These are phyloP conservation scores for Euura saliciscinereae DNA, from an alignment of 1,140 invertebrate species.

Conservation along the genomic window DNA sequence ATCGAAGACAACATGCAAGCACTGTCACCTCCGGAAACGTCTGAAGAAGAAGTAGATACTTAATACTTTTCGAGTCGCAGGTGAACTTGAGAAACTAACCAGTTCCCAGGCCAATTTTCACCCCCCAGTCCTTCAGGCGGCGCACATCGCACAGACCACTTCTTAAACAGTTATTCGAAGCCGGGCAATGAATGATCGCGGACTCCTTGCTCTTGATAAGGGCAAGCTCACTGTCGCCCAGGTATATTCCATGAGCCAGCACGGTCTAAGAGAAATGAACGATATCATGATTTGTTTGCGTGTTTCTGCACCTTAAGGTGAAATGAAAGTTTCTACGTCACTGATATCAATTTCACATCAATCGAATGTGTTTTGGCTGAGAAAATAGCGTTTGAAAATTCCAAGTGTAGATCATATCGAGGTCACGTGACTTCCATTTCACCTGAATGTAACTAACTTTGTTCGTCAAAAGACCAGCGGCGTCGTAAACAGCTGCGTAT, in stretches of 20 bases:
- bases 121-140: constrained; percentile 64
- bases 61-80: too few species aligned
- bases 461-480: constrained; percentile 72
- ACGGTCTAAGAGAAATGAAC: constrained; percentile 63
- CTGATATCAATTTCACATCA: too few species aligned
- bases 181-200: constrained; percentile 84
- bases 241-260: constrained; percentile 83
- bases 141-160: constrained; percentile 85
- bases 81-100: constrained; percentile 58
- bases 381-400: too few species aligned
- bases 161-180: constrained; percentile 82
- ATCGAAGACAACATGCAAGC: constrained; percentile 80
- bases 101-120: constrained; percentile 86
- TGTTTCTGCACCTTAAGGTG: too few species aligned
- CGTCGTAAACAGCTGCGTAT: constrained; percentile 81
- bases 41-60: constrained; percentile 54
- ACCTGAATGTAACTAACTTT: constrained; percentile 64
- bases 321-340: too few species aligned
- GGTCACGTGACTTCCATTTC: too few species aligned
- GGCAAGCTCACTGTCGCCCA: constrained; percentile 74
- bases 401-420: too few species aligned
- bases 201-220: constrained; percentile 67
- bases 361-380: too few species aligned
- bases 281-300: constrained; percentile 10
- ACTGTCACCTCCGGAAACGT: constrained; percentile 82